Conservation (phyloP, 92 coral and sea anemone genomes). For the Actinostola sp. region DNA sequence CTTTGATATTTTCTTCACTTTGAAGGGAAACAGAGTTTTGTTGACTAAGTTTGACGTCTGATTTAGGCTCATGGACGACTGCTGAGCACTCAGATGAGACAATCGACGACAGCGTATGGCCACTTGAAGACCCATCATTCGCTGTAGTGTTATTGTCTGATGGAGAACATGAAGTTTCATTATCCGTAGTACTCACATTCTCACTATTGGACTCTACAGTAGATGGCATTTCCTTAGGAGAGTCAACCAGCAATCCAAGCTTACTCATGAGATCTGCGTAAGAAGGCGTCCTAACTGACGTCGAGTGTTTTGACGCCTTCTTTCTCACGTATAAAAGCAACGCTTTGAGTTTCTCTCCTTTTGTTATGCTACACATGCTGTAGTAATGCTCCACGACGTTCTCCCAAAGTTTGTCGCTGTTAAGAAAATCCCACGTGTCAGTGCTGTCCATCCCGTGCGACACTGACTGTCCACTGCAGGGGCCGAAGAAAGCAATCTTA, state of each 20-base stretch:
- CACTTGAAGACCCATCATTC: too few species aligned
- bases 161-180: too few species aligned
- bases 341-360: conserved; percentile 45
- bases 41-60: too few species aligned
- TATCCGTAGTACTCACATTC: too few species aligned
- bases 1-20: neutral
- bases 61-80: too few species aligned
- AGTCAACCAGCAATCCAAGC: conserved; percentile 45
- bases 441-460: neutral
- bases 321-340: conserved; percentile 71
- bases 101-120: too few species aligned
- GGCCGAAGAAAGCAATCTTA: conserved; percentile 67
- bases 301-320: conserved; percentile 28
- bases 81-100: neutral
- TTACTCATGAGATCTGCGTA: conserved; percentile 77
- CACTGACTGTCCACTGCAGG: conserved; percentile 15
- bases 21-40: too few species aligned
- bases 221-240: neutral
- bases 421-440: conserved; percentile 79
- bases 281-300: conserved; percentile 50
- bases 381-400: conserved; percentile 87
- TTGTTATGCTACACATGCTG: conserved; percentile 71
- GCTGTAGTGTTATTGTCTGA: too few species aligned
- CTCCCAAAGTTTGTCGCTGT: conserved; percentile 81
- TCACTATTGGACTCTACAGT: too few species aligned